Evolutionary conservation across 2,113 vertebrate species (phyloP), one percentile per base, ranked within the genome.

Genomic region (Castor canadensis): DNA sequence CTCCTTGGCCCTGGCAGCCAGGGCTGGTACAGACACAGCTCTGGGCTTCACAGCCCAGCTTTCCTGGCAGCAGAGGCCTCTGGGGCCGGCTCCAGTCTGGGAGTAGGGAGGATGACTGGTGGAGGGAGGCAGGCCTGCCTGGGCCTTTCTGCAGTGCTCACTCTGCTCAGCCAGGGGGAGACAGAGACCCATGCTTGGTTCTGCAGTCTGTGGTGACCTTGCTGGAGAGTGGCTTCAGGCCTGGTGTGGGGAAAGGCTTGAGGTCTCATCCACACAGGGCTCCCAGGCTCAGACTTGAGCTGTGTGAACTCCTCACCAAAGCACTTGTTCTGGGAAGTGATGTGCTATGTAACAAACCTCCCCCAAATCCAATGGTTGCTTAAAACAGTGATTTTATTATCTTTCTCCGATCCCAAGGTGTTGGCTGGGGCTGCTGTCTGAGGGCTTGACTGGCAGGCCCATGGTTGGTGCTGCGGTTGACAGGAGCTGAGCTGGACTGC

Each of bases 131-230:
- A 38, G 81, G 32, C 6, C 49, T 32, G 91, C 45, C 40, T 10
- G 88, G 58, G 35, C 66, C 45, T 3, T 32, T 62, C n/a, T 64
- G 92, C 94, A 89, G 52, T 28, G 52, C 35, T 15, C 0, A 32
- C 73, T 85, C 5, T 4, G 35, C 17, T 86, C 73, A 62, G 58
- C 89, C 47, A 85, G 92, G 9, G 84, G 89, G 94, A 54, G 62
- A 17, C 5, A 92, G 89, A 92, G 52, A 24, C 67, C 73, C 7
- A n/a, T 2, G 4, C 47, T 87, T 85, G 72, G n/a, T 30, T 94
- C 40, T 3, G 71, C 2, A n/a, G n/a, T n/a, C n/a, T 20, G 24
- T 20, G 11, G 17, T 20, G 30, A 0, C 3, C 4, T 11, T 9
- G 40, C 40, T 0, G 35, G 35, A 24, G 28, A 7, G 20, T n/a